These are phyloP conservation scores for Hyposoter dolosus DNA, from an alignment of 2,888 invertebrate genomes.

Conservation along the genomic window DNA sequence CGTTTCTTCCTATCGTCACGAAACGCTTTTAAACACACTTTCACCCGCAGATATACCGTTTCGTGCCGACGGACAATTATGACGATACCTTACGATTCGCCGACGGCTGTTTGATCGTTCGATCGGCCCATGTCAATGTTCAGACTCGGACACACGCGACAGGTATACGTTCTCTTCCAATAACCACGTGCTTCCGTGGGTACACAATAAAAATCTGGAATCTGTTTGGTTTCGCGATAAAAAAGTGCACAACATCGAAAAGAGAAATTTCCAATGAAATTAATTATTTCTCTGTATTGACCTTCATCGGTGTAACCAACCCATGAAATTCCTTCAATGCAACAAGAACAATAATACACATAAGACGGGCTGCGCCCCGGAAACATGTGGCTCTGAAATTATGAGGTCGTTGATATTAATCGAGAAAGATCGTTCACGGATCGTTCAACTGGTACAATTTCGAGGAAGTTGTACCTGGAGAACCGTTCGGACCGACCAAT, in stretches of 20 bases:
- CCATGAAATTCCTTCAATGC: background rate
- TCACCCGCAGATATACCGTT: conserved; percentile 50
- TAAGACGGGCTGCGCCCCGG: background rate
- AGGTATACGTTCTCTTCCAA: background rate
- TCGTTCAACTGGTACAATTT: conserved; percentile 2
- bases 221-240: background rate
- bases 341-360: background rate
- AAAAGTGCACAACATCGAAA: background rate
- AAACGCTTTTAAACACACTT: conserved; percentile 42
- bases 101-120: conserved; percentile 5
- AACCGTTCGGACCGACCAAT: background rate
- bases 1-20: conserved; percentile 31
- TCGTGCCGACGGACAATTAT: conserved; percentile 35
- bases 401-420: conserved; percentile 33
- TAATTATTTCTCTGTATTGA: background rate
- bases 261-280: conserved; percentile 3
- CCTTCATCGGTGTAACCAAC: background rate
- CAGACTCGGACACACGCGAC: background rate
- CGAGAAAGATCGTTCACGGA: conserved; percentile 19
- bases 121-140: background rate
- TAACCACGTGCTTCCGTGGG: background rate
- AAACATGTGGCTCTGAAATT: conserved; percentile 10
- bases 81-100: conserved; percentile 22
- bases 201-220: background rate
- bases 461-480: background rate